A percentile compares a stretch with the other conserved stretches of the same genome.
Evolutionary conservation across 2,888 invertebrate genomes (phyloP).

Genomic region (Drosophila nr. fundita): DNA sequence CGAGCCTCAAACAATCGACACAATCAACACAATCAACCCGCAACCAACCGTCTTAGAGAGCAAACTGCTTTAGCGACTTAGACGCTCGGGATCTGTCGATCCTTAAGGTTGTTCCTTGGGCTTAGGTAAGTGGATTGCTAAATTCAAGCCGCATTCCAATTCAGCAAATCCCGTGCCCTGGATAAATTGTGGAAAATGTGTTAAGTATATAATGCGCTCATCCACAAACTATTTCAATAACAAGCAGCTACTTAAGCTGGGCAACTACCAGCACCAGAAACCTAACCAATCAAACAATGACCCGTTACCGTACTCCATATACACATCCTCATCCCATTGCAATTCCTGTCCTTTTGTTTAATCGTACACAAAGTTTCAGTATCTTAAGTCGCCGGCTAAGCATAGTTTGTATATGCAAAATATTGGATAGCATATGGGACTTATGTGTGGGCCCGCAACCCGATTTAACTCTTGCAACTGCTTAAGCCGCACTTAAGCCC

Average conservation of each 20-base stretch:
- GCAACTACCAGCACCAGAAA: constrained; percentile 32
- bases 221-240: constrained; percentile 74
- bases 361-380: constrained; percentile 49
- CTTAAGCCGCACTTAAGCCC: constrained; percentile 62
- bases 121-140: constrained; percentile 80
- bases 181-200: constrained; percentile 80
- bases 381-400: constrained; percentile 45
- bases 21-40: constrained; percentile 44
- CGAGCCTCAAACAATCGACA: constrained; percentile 43
- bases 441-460: constrained; percentile 48
- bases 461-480: constrained; percentile 69
- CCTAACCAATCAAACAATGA: constrained; percentile 63
- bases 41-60: constrained; percentile 35
- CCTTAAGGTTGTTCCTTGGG: constrained; percentile 16
- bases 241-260: constrained; percentile 59
- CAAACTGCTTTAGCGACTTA: constrained; percentile 70
- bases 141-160: constrained; percentile 81
- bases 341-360: constrained; percentile 27
- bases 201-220: constrained; percentile 82
- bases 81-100: constrained; percentile 12
- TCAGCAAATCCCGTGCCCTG: constrained; percentile 64
- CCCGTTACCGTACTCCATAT: constrained; percentile 15
- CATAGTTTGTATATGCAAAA: constrained; percentile 58
- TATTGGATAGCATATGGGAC: constrained; percentile 54
- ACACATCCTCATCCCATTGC: constrained; percentile 12